Percentiles rank a stretch among this genome's conserved stretches.
phyloP scores from a whole-genome alignment of 2,113 vertebrate genomes.

The Cynopterus brachyotis region DNA sequence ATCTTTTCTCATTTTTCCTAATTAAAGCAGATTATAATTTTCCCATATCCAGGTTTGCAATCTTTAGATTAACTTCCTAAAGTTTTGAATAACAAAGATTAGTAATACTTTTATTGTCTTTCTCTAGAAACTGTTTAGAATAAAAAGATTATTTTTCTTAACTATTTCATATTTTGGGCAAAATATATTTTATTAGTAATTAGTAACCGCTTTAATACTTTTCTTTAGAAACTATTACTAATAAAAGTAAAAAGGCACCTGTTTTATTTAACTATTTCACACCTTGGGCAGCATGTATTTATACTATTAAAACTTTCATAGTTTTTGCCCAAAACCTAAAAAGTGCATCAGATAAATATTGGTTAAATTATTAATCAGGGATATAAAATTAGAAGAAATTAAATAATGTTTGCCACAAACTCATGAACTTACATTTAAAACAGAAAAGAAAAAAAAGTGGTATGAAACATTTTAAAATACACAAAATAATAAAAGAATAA shows the following conservation, averaged over 20 bases:
- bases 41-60: background rate
- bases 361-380: slow-evolving; percentile 26
- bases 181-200: slow-evolving; percentile 31
- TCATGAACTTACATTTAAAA: slow-evolving; percentile 26
- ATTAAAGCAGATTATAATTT: slow-evolving; percentile 34
- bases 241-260: background rate
- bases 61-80: background rate
- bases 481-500: slow-evolving; percentile 34
- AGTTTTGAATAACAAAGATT: slow-evolving; percentile 42
- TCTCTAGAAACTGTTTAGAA: slow-evolving; percentile 28
- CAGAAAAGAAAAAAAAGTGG: background rate
- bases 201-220: background rate
- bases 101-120: background rate
- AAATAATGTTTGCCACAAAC: background rate
- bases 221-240: slow-evolving; percentile 18
- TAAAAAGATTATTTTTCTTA: background rate
- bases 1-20: background rate
- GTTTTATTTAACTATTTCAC: slow-evolving; percentile 28
- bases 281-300: background rate
- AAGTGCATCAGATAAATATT: background rate
- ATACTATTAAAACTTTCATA: slow-evolving; percentile 19
- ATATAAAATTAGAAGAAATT: slow-evolving; percentile 19
- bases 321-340: slow-evolving; percentile 22
- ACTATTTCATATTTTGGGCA: background rate
- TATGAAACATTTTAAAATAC: background rate